Evolutionary conservation across 2,797 vertebrate genomes (phyloP).

Genomic region (Urosaurus nigricauda): DNA sequence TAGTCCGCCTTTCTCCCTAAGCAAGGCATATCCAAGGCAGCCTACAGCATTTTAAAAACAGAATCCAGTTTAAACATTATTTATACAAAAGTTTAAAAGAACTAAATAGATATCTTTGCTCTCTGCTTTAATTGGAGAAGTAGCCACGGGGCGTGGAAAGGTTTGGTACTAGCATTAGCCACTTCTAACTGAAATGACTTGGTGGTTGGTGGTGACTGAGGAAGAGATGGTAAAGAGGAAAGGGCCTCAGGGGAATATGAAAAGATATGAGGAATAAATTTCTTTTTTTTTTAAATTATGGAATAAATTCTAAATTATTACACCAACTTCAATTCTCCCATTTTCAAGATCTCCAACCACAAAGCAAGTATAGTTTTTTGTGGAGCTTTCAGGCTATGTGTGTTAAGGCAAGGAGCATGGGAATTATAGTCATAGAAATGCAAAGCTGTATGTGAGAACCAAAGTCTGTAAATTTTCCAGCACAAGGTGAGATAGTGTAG

Average conservation of each 20-base stretch:
- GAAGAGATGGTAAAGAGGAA: not conserved
- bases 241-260: not conserved
- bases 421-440: too few species aligned
- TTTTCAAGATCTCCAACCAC: constrained; percentile 52
- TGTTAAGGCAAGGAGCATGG: too few species aligned
- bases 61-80: too few species aligned
- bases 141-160: not conserved
- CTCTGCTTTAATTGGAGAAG: not conserved
- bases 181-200: not conserved
- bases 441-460: too few species aligned
- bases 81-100: too few species aligned
- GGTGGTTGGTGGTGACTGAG: too few species aligned
- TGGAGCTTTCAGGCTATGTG: too few species aligned
- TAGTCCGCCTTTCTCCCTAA: too few species aligned
- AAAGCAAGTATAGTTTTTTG: constrained; percentile 55
- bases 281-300: not conserved
- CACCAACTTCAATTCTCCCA: not conserved
- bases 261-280: not conserved
- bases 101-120: not conserved
- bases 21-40: too few species aligned
- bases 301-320: not conserved
- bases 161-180: not conserved
- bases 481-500: too few species aligned
- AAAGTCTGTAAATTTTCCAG: too few species aligned
- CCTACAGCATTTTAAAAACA: too few species aligned